phyloP scores from a whole-genome alignment of 2,888 invertebrate species.

The Papilio demoleus region DNA sequence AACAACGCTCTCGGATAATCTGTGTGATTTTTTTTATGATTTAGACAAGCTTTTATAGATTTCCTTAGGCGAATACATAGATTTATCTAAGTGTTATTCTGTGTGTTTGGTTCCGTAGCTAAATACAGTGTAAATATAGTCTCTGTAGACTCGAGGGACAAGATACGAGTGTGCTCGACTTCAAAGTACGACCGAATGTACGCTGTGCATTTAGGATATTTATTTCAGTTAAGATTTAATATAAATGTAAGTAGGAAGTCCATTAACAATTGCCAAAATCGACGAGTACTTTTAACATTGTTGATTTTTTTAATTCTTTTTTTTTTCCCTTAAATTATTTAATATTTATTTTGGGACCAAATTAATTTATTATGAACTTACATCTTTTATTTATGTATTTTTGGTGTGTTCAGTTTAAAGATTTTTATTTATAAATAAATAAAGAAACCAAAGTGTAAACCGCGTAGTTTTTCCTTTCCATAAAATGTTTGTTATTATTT shows the following conservation, averaged over 20 bases:
- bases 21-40: conserved; percentile 63
- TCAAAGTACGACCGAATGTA: conserved; percentile 70
- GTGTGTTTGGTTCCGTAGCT: conserved; percentile 67
- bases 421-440: conserved; percentile 81
- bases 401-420: conserved; percentile 78
- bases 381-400: conserved; percentile 72
- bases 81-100: conserved; percentile 68
- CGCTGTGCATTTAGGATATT: conserved; percentile 72
- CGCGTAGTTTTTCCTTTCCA: conserved; percentile 72
- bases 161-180: conserved; percentile 59
- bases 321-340: conserved; percentile 77
- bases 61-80: conserved; percentile 69
- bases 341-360: conserved; percentile 83
- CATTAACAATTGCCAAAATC: conserved; percentile 82
- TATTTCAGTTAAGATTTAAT: conserved; percentile 77
- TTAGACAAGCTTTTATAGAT: conserved; percentile 74
- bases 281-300: conserved; percentile 77
- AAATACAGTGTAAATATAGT: conserved; percentile 71
- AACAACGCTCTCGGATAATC: conserved; percentile 64
- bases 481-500: conserved; percentile 62
- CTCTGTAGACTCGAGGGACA: conserved; percentile 58
- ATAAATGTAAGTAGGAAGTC: conserved; percentile 74
- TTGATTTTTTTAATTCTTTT: conserved; percentile 74
- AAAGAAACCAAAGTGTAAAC: conserved; percentile 83
- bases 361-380: conserved; percentile 81